These are phyloP conservation scores for Tetraodon nigroviridis DNA, from an alignment of 2,113 vertebrate genomes.

Conservation along the genomic window DNA sequence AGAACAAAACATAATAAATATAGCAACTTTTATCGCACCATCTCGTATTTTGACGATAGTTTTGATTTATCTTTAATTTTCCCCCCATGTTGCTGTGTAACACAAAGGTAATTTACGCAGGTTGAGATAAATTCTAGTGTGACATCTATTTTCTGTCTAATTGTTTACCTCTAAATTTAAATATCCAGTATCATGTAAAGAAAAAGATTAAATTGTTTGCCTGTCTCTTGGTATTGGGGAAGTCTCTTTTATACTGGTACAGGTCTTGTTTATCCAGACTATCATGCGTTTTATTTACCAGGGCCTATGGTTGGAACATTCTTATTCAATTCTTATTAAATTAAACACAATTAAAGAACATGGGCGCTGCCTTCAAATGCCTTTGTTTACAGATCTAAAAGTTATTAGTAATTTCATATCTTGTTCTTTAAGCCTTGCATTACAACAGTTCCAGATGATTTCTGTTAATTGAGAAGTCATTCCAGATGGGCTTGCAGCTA, in stretches of 20 bases:
- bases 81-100: conserved; percentile 5
- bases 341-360: conserved; percentile 68
- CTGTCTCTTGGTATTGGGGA: conserved; percentile 27
- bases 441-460: conserved; percentile 30
- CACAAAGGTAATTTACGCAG: conserved; percentile 22
- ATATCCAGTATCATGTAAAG: conserved; percentile 74
- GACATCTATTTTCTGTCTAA: conserved; percentile 73
- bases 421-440: conserved; percentile 43
- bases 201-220: conserved; percentile 54
- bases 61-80: conserved; percentile 39
- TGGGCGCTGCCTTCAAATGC: conserved; percentile 54
- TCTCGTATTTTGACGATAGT: conserved; percentile 18
- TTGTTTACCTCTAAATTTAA: conserved; percentile 75
- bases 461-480: conserved; percentile 32
- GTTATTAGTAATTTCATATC: conserved; percentile 44
- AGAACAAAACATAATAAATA: no score
- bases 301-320: conserved; percentile 67
- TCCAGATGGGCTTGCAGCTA: conserved; percentile 19
- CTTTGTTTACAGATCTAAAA: conserved; percentile 44
- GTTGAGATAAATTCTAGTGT: conserved; percentile 46
- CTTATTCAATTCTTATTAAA: no score
- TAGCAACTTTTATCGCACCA: conserved; percentile 1
- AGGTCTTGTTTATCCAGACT: conserved; percentile 58
- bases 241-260: conserved; percentile 47
- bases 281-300: conserved; percentile 69